These are phyloP conservation scores for Microctonus hyperodae DNA, from an alignment of 2,888 invertebrate genomes.

Conservation along the genomic window DNA sequence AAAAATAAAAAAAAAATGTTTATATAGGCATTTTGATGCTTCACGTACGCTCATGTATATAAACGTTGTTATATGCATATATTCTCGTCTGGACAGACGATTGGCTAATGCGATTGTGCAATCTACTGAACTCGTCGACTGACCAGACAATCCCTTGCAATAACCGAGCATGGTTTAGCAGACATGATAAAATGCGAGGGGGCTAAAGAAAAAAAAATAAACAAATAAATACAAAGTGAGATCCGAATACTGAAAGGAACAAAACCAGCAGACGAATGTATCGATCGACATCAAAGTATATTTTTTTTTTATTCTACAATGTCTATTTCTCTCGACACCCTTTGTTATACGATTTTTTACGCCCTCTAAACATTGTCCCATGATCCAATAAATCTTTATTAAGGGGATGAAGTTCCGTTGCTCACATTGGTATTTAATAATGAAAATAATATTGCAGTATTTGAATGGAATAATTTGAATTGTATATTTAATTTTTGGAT, in stretches of 20 bases:
- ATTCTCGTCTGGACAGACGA: conserved; percentile 21
- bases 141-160: conserved; percentile 23
- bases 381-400: conserved; percentile 36
- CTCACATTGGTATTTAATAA: neutral
- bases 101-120: conserved; percentile 32
- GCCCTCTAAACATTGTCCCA: conserved; percentile 32
- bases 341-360: conserved; percentile 27
- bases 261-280: conserved; percentile 35
- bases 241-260: conserved; percentile 6
- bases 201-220: conserved; percentile 24
- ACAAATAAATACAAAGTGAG: neutral
- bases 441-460: neutral
- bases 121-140: conserved; percentile 15
- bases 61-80: conserved; percentile 13
- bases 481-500: neutral
- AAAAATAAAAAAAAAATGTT: neutral
- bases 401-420: conserved; percentile 16
- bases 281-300: conserved; percentile 36
- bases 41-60: neutral
- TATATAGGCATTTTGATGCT: conserved; percentile 14
- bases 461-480: neutral
- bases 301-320: conserved; percentile 26
- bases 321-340: neutral
- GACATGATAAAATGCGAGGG: neutral
- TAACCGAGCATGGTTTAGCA: neutral